phyloP scores from a whole-genome alignment of 2,888 invertebrate species.

The Pomacea canaliculata region DNA sequence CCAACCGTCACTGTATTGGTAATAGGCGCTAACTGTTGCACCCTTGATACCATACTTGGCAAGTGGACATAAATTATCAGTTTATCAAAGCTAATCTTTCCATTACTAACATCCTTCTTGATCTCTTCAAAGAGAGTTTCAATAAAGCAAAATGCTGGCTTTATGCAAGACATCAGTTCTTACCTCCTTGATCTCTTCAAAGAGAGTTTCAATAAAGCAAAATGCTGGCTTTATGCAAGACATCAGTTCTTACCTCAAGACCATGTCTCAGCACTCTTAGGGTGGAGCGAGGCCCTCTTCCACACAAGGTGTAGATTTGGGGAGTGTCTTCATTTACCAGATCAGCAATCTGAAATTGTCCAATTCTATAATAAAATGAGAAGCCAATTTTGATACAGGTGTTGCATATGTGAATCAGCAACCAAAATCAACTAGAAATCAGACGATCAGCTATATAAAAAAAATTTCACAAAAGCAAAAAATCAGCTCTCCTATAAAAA shows the following conservation, averaged over 20 bases:
- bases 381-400: neutral
- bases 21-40: too few species aligned
- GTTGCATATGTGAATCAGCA: neutral
- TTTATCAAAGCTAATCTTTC: too few species aligned
- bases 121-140: too few species aligned
- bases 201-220: too few species aligned
- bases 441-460: neutral
- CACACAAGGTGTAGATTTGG: constrained; percentile 96
- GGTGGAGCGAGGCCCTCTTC: constrained; percentile 93
- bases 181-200: constrained; percentile 70
- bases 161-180: neutral
- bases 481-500: too few species aligned
- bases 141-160: too few species aligned
- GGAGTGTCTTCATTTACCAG: constrained; percentile 97
- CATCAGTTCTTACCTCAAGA: constrained; percentile 76
- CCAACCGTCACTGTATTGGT: too few species aligned
- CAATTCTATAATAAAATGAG: neutral
- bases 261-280: constrained; percentile 95
- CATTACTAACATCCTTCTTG: too few species aligned
- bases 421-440: neutral
- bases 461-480: too few species aligned
- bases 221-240: too few species aligned
- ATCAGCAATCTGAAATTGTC: constrained; percentile 70
- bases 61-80: too few species aligned
- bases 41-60: too few species aligned